These are phyloP conservation scores for Heliconius cydno DNA, from an alignment of 2,888 invertebrate genomes.

Conservation along the genomic window DNA sequence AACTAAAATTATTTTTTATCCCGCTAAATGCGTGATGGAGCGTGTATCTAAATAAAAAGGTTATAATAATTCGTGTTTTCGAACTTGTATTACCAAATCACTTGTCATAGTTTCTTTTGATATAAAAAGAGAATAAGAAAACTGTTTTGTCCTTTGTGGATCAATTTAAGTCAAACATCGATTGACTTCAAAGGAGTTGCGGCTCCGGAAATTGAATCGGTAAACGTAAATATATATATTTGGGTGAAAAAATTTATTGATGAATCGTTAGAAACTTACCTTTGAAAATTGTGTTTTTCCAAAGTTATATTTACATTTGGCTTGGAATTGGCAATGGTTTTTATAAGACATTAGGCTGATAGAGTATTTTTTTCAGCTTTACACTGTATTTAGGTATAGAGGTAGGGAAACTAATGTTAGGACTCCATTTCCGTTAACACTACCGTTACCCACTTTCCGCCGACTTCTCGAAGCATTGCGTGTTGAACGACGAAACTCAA, in stretches of 20 bases:
- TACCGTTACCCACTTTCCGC: too few relatives aligned
- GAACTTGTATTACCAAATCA: conserved; percentile 20
- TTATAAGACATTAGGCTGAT: too few relatives aligned
- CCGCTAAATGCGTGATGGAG: conserved; percentile 5
- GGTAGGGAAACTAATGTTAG: too few relatives aligned
- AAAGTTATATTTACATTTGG: neutral
- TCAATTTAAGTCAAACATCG: conserved; percentile 42
- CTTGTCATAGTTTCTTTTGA: conserved; percentile 29
- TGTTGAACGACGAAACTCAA: neutral
- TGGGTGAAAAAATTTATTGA: neutral
- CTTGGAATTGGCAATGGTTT: too few relatives aligned
- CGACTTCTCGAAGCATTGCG: too few relatives aligned
- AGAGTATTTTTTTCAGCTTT: too few relatives aligned
- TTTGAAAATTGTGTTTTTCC: neutral
- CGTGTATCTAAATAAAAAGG: neutral
- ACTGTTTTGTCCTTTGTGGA: conserved; percentile 26
- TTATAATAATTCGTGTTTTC: neutral
- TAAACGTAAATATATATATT: conserved; percentile 18
- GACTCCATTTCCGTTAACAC: too few relatives aligned
- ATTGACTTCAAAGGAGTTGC: conserved; percentile 44
- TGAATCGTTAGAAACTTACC: neutral
- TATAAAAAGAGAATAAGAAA: conserved; percentile 24
- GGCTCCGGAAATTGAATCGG: conserved; percentile 46
- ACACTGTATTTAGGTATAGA: too few relatives aligned
- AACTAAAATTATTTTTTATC: neutral